These are phyloP conservation scores for Bolinopsis microptera DNA, from an alignment of 37 sponge, comb jelly and placozoan genomes.

Conservation along the genomic window DNA sequence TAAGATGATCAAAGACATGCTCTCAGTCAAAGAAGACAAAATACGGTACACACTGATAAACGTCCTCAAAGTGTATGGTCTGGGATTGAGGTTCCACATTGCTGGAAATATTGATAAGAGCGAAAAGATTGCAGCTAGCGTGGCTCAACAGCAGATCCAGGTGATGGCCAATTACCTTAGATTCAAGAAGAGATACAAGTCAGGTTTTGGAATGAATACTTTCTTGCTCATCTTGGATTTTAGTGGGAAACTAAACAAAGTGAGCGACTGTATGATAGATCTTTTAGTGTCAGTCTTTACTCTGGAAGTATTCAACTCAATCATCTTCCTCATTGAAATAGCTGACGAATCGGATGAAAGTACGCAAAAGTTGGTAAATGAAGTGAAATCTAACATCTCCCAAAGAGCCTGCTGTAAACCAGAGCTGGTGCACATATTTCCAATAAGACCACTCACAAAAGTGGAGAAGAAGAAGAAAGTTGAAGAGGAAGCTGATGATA, in stretches of 20 bases:
- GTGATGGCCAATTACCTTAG: conserved; percentile 49
- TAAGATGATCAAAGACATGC: conserved; percentile 38
- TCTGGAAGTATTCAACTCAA: conserved; percentile 7
- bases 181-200: conserved; percentile 60
- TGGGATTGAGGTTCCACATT: conserved; percentile 26
- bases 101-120: conserved; percentile 42
- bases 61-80: conserved; percentile 35
- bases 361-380: neutral
- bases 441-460: neutral
- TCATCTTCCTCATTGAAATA: conserved; percentile 31
- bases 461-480: neutral
- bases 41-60: conserved; percentile 45
- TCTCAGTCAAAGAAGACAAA: conserved; percentile 23
- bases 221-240: neutral
- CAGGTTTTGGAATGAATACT: conserved; percentile 54
- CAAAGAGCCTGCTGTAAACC: conserved; percentile 23
- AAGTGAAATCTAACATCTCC: neutral
- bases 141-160: conserved; percentile 26
- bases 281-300: neutral
- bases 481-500: neutral
- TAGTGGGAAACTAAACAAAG: neutral
- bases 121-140: conserved; percentile 16
- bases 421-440: neutral
- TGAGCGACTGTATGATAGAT: neutral
- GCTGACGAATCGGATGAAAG: neutral